Percentiles rank a stretch among this genome's conserved stretches.
These are phyloP conservation scores for Cynopterus sphinx DNA, from an alignment of 2,797 vertebrate genomes.

Conservation along the genomic window DNA sequence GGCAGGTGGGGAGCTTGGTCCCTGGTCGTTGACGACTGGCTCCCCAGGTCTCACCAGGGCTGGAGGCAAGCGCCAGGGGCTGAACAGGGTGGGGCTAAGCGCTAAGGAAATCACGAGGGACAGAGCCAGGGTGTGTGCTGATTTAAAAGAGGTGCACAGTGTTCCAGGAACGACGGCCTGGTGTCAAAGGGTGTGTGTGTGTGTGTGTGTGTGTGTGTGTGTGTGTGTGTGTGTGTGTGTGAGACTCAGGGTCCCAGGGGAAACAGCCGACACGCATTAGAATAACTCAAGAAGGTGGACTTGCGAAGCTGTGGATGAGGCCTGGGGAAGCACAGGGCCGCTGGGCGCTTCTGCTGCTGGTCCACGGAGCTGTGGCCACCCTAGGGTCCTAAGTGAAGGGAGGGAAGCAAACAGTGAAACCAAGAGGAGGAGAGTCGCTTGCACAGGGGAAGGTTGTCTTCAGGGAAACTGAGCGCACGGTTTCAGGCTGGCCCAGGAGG, in stretches of 20 bases:
- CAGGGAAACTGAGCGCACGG: neutral
- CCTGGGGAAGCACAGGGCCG: neutral
- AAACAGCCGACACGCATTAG: neutral
- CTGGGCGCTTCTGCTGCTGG: neutral
- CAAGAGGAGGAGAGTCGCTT: neutral
- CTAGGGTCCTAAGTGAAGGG: neutral
- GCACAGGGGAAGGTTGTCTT: neutral
- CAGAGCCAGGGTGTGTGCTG: neutral
- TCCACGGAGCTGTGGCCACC: neutral
- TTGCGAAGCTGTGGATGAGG: neutral
- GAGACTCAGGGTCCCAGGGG: neutral
- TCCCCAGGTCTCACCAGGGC: neutral
- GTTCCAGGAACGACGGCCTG: neutral
- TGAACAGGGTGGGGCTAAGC: rapidly evolving
- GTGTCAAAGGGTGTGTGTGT: too few relatives aligned
- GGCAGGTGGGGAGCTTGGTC: neutral
- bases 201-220: too few relatives aligned
- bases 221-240: too few relatives aligned
- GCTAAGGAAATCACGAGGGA: neutral
- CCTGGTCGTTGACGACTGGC: neutral
- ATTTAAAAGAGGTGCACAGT: neutral
- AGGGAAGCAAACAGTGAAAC: neutral
- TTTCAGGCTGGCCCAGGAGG: neutral
- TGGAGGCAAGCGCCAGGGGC: neutral
- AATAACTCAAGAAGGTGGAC: neutral